Conservation (phyloP, 2,113 vertebrate species). For the Mus spicilegus region DNA sequence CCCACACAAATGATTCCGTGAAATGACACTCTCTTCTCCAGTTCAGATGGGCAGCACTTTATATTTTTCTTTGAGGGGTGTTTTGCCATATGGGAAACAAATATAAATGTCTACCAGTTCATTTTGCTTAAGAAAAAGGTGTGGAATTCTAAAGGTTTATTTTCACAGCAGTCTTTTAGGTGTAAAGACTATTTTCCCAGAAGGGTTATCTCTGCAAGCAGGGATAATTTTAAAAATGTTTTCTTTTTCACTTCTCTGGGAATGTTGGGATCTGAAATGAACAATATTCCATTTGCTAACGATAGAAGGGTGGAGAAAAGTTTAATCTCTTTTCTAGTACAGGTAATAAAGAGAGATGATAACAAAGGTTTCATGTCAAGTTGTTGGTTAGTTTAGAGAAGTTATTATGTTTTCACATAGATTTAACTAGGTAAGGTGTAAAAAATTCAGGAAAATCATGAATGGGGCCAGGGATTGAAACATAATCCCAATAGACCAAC, state of each 20-base stretch:
- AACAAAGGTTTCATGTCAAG: background rate
- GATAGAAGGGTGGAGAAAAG: background rate
- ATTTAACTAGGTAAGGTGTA: background rate
- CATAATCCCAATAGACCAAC: background rate
- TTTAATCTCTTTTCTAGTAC: background rate
- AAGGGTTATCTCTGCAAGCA: background rate
- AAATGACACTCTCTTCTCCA: background rate
- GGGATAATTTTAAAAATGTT: background rate
- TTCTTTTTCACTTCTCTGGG: background rate
- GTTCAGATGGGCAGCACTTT: background rate
- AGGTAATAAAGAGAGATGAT: fast-evolving
- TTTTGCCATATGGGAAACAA: background rate
- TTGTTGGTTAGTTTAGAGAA: conserved; percentile 4
- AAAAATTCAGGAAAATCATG: background rate
- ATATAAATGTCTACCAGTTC: background rate
- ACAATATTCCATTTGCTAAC: background rate
- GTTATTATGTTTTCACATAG: background rate
- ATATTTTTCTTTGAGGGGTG: background rate
- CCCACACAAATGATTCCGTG: background rate
- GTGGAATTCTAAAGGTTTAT: background rate
- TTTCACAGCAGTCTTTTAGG: background rate
- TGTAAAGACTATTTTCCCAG: background rate
- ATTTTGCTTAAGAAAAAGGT: conserved; percentile 20
- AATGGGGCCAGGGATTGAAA: background rate
- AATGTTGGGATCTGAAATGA: conserved; percentile 2